phyloP scores from a whole-genome alignment of 2,797 vertebrate species.

The Limnodromus scolopaceus region DNA sequence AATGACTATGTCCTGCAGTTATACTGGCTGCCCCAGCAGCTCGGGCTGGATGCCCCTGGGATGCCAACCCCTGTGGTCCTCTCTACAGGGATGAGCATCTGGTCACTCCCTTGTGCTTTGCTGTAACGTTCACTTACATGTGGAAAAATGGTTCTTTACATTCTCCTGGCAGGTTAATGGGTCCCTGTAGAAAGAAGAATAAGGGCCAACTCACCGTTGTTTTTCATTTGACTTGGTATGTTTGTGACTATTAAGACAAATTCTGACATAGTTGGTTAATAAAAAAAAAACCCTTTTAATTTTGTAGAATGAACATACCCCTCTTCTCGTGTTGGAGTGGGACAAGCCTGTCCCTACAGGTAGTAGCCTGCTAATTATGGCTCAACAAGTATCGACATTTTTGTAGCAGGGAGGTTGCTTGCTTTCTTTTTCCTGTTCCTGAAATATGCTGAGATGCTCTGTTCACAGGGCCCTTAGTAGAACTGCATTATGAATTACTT shows the following conservation, averaged over 20 bases:
- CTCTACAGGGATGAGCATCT: fast-evolving
- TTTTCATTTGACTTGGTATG: background rate
- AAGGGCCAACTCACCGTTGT: background rate
- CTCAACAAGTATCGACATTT: background rate
- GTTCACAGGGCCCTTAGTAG: background rate
- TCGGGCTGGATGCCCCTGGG: background rate
- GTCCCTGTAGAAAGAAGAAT: background rate
- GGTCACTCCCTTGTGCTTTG: background rate
- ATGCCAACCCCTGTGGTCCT: background rate
- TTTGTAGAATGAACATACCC: background rate
- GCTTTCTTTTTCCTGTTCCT: background rate
- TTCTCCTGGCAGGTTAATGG: background rate
- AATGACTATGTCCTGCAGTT: background rate
- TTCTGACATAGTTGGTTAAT: background rate
- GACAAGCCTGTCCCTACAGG: background rate
- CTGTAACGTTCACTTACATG: fast-evolving
- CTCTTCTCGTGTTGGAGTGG: background rate
- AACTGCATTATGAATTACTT: constrained; percentile 29
- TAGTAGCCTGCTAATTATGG: background rate
- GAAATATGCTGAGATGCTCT: background rate
- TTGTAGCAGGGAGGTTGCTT: background rate
- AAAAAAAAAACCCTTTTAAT: background rate
- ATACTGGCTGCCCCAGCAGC: background rate
- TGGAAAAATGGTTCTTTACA: fast-evolving
- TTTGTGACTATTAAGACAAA: background rate